phyloP scores from a whole-genome alignment of 2,113 vertebrate genomes.

The Pristiophorus japonicus region DNA sequence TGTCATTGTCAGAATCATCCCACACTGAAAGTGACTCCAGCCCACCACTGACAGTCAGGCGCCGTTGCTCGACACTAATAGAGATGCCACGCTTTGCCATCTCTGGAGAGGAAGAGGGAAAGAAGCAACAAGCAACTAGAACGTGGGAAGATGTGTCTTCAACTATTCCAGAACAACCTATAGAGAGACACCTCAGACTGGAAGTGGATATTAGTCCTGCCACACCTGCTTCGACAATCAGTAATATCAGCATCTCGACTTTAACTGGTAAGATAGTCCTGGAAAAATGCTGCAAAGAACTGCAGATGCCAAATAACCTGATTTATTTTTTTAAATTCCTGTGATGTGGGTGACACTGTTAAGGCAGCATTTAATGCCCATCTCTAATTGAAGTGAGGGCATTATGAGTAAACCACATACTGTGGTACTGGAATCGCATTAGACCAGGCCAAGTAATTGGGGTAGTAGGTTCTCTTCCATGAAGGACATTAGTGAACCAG shows the following conservation, averaged over 20 bases:
- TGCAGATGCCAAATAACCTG: background rate
- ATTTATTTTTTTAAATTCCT: background rate
- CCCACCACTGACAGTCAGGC: slow-evolving; percentile 79
- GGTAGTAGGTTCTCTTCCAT: background rate
- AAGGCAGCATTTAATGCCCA: background rate
- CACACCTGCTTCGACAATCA: slow-evolving; percentile 54
- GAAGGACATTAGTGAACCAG: background rate
- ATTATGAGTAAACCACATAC: background rate
- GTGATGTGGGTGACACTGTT: background rate
- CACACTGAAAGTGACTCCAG: slow-evolving; percentile 97
- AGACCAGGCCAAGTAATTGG: background rate
- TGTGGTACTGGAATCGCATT: background rate
- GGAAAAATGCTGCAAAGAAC: background rate
- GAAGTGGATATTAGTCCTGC: slow-evolving; percentile 60
- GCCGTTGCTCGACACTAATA: slow-evolving; percentile 77
- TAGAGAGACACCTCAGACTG: slow-evolving; percentile 71
- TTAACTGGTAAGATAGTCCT: slow-evolving; percentile 56
- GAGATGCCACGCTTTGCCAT: slow-evolving; percentile 85
- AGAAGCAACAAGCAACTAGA: slow-evolving; percentile 51
- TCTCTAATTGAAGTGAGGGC: background rate
- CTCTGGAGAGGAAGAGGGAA: slow-evolving; percentile 70
- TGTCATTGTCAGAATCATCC: slow-evolving; percentile 90
- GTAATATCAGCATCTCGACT: slow-evolving; percentile 54
- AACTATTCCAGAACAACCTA: slow-evolving; percentile 67
- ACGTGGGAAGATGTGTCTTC: slow-evolving; percentile 64